Percentiles rank a stretch among this genome's conserved stretches.
Evolutionary conservation across 2,888 invertebrate species (phyloP).

Genomic region (Apamea monoglypha): DNA sequence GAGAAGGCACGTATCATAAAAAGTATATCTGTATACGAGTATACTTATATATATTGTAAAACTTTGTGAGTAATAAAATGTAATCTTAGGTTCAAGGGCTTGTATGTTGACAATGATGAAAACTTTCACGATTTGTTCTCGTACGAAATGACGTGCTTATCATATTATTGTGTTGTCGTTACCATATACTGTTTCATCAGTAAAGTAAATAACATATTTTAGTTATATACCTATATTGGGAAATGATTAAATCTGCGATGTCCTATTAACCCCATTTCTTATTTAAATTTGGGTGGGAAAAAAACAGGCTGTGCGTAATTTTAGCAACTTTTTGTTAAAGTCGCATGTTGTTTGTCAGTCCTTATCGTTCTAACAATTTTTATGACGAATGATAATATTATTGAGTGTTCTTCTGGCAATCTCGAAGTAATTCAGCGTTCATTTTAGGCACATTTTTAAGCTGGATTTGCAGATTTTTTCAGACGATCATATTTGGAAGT

Average conservation of each 20-base stretch:
- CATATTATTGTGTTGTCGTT: constrained; percentile 13
- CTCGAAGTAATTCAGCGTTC: neutral
- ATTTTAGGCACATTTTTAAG: neutral
- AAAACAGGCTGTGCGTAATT: constrained; percentile 57
- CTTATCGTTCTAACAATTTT: constrained; percentile 42
- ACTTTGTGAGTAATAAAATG: neutral
- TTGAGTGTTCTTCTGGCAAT: neutral
- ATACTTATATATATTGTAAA: neutral
- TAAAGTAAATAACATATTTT: constrained; percentile 14
- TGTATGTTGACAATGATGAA: constrained; percentile 17
- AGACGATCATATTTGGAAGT: neutral
- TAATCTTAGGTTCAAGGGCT: constrained; percentile 4
- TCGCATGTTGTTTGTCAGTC: constrained; percentile 49
- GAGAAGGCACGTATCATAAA: constrained; percentile 17
- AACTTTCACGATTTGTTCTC: constrained; percentile 4
- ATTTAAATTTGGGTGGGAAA: constrained; percentile 33
- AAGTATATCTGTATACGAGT: constrained; percentile 6
- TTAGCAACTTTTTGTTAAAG: constrained; percentile 37
- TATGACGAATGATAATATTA: constrained; percentile 42
- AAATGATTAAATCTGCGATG: constrained; percentile 49
- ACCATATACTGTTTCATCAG: constrained; percentile 31
- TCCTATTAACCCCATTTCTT: constrained; percentile 58
- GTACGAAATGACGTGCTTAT: neutral
- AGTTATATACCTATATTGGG: constrained; percentile 27
- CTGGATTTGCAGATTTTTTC: neutral